Conservation (phyloP, 2,113 vertebrate genomes). For the Ondatra zibethicus region DNA sequence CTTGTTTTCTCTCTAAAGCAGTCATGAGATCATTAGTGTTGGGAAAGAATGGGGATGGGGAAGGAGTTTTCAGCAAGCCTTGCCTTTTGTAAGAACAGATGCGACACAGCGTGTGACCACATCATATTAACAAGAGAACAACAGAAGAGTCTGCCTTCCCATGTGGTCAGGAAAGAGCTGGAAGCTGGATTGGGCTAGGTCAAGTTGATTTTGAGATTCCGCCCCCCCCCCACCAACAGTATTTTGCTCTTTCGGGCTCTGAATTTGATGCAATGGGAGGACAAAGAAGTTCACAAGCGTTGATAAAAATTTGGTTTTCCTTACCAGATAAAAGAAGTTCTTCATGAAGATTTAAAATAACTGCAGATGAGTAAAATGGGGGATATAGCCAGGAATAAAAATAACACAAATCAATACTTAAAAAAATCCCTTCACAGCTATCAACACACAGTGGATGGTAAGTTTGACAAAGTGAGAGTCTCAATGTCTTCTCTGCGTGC, state of each 20-base stretch:
- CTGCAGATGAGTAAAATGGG: neutral
- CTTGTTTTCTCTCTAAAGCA: neutral
- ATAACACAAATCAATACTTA: too few relatives aligned
- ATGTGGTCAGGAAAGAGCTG: constrained; percentile 7
- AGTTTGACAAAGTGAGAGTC: neutral
- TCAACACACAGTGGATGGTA: neutral
- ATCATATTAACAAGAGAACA: constrained; percentile 13
- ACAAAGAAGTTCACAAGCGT: neutral
- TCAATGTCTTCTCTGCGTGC: neutral
- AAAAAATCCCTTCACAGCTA: neutral
- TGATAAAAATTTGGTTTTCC: neutral
- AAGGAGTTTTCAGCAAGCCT: neutral
- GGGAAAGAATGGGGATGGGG: neutral
- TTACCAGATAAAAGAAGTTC: neutral
- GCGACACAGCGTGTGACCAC: neutral
- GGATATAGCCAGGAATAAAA: neutral
- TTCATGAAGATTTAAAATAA: neutral
- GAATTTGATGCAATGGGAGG: neutral
- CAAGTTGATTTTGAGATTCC: neutral
- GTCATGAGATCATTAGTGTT: neutral
- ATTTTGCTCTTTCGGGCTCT: neutral
- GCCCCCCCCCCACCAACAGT: neutral
- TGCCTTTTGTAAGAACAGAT: neutral
- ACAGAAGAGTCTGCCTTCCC: neutral
- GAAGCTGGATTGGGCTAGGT: neutral